Conservation (phyloP, 2,888 invertebrate species). For the Rotaria magnacalcarata region DNA sequence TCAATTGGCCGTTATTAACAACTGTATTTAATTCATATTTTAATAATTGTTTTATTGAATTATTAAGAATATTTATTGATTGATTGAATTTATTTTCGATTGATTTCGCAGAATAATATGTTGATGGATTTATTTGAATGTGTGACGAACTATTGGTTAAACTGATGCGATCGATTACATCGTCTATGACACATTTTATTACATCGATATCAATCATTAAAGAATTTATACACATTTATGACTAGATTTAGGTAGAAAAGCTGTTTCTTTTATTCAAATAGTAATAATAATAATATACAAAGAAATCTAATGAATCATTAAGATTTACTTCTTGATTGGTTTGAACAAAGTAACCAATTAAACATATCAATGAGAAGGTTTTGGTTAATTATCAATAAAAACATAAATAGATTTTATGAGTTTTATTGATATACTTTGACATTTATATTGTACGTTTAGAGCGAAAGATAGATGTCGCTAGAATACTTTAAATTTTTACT, state of each 20-base stretch:
- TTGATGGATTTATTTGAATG: neutral
- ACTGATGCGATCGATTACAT: neutral
- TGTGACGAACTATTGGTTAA: neutral
- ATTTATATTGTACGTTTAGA: neutral
- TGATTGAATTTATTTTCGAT: neutral
- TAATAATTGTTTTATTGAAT: slow-evolving; percentile 1
- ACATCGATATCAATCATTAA: slow-evolving; percentile 14
- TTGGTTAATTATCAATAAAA: neutral
- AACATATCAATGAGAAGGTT: neutral
- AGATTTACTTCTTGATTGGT: neutral
- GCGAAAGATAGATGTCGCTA: neutral
- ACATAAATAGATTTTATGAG: neutral
- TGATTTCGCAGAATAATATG: neutral
- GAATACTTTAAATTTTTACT: neutral
- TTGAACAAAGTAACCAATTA: neutral
- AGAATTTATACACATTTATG: slow-evolving; percentile 31
- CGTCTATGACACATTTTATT: slow-evolving; percentile 1
- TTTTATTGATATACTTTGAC: neutral
- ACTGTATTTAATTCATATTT: neutral
- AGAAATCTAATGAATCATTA: neutral
- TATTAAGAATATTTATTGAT: slow-evolving; percentile 31
- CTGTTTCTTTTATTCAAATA: neutral
- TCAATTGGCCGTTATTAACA: neutral
- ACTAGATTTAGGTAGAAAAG: neutral
- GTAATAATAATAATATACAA: neutral